Conservation (phyloP, 2,113 vertebrate genomes). For the Smithornis capensis region DNA sequence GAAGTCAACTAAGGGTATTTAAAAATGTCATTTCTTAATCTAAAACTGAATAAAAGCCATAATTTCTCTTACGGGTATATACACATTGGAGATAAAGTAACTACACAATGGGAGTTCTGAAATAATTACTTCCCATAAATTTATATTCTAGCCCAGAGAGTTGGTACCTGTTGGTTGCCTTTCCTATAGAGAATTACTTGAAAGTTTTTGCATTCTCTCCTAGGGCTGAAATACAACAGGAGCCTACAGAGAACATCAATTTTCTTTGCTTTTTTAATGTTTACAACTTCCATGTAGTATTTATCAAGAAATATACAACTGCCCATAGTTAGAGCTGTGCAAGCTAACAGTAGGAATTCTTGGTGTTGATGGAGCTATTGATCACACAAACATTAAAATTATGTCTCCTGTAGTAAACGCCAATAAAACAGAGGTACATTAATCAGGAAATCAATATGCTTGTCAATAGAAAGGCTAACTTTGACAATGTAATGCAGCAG, state of each 20-base stretch:
- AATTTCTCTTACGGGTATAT: slow-evolving; percentile 32
- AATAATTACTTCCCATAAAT: slow-evolving; percentile 20
- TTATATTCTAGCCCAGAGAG: slow-evolving; percentile 15
- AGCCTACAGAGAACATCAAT: slow-evolving; percentile 45
- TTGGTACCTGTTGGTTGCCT: not conserved
- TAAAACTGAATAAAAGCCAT: slow-evolving; percentile 33
- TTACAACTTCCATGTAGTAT: slow-evolving; percentile 55
- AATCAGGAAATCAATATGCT: slow-evolving; percentile 87
- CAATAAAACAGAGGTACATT: slow-evolving; percentile 85
- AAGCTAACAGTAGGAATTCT: slow-evolving; percentile 80
- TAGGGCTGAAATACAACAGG: slow-evolving; percentile 46
- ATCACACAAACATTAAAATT: slow-evolving; percentile 90
- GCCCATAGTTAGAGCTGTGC: slow-evolving; percentile 54
- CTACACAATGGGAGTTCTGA: slow-evolving; percentile 9
- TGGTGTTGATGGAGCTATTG: slow-evolving; percentile 85
- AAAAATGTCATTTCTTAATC: slow-evolving; percentile 37
- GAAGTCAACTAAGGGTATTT: not conserved
- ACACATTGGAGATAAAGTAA: slow-evolving; percentile 1
- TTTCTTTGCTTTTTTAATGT: slow-evolving; percentile 67
- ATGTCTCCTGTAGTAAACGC: slow-evolving; percentile 81
- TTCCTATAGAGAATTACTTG: slow-evolving; percentile 36
- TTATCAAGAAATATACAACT: slow-evolving; percentile 66
- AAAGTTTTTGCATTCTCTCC: slow-evolving; percentile 35
- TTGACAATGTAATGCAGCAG: slow-evolving; percentile 77
- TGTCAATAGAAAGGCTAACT: slow-evolving; percentile 77